phyloP scores from a whole-genome alignment of 2,888 invertebrate genomes.

The Apodemia hepburni region DNA sequence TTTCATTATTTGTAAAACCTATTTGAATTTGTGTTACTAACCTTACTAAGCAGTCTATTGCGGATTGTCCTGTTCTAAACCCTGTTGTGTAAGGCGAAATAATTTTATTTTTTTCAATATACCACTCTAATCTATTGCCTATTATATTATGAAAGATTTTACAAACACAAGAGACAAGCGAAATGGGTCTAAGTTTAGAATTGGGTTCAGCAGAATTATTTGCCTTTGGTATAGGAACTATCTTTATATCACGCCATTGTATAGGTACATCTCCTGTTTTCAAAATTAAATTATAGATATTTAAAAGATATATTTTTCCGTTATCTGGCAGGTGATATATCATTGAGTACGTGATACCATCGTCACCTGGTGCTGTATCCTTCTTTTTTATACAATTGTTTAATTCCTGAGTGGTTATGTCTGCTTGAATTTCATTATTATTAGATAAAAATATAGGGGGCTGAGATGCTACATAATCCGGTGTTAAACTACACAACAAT shows the following conservation, averaged over 20 bases:
- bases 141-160: slow-evolving; percentile 20
- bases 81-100: slow-evolving; percentile 18
- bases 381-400: slow-evolving; percentile 14
- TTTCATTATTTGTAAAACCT: slow-evolving; percentile 22
- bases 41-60: slow-evolving; percentile 21
- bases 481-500: background rate
- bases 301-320: background rate
- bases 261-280: background rate
- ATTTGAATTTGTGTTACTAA: slow-evolving; percentile 25
- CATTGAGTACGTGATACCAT: slow-evolving; percentile 9
- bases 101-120: slow-evolving; percentile 9
- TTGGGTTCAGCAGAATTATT: background rate
- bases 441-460: background rate
- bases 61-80: slow-evolving; percentile 24
- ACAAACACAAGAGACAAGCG: slow-evolving; percentile 14
- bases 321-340: background rate
- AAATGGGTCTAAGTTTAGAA: slow-evolving; percentile 16
- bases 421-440: background rate
- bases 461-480: background rate
- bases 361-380: slow-evolving; percentile 15
- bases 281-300: background rate
- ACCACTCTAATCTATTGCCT: slow-evolving; percentile 13
- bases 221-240: slow-evolving; percentile 16
- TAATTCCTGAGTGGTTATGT: background rate
- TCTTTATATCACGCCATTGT: slow-evolving; percentile 10